phyloP scores from a whole-genome alignment of 2,797 vertebrate genomes.

The Naso thynnoides region DNA sequence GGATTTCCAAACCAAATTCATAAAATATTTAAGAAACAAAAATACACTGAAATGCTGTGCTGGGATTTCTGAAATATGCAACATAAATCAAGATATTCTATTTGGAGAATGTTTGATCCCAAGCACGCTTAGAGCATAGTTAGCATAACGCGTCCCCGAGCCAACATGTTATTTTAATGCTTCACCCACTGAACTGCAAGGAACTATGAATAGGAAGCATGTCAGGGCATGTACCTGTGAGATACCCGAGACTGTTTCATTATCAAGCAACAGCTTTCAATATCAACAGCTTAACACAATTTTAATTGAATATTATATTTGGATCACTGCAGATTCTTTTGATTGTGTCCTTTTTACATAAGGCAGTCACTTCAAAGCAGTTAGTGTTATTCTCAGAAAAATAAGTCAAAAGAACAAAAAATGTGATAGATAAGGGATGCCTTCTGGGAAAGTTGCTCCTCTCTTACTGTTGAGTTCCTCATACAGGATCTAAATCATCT shows the following conservation, averaged over 20 bases:
- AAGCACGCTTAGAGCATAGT: constrained; percentile 17
- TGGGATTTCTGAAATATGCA: constrained; percentile 18
- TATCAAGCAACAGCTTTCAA: constrained; percentile 39
- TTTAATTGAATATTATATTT: constrained; percentile 20
- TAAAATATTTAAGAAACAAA: constrained; percentile 11
- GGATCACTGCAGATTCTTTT: not conserved
- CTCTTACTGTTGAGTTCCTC: constrained; percentile 24
- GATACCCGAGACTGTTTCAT: constrained; percentile 20
- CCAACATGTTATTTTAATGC: constrained; percentile 11
- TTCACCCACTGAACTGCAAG: constrained; percentile 1
- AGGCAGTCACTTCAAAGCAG: constrained; percentile 3
- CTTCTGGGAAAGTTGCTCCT: constrained; percentile 17
- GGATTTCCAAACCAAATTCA: not conserved
- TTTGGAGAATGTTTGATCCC: constrained; percentile 14
- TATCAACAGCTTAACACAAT: constrained; percentile 28
- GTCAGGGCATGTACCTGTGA: constrained; percentile 21
- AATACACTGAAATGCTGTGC: not conserved
- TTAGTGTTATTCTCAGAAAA: constrained; percentile 10
- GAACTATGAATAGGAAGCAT: constrained; percentile 6
- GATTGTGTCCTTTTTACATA: constrained; percentile 8
- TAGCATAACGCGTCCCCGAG: constrained; percentile 4
- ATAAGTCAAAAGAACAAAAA: constrained; percentile 9
- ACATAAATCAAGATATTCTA: not conserved
- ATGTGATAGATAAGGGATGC: constrained; percentile 6
- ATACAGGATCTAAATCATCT: not conserved